Evolutionary conservation across 1,140 invertebrate genomes (phyloP).

Genomic region (Ooceraea biroi): DNA sequence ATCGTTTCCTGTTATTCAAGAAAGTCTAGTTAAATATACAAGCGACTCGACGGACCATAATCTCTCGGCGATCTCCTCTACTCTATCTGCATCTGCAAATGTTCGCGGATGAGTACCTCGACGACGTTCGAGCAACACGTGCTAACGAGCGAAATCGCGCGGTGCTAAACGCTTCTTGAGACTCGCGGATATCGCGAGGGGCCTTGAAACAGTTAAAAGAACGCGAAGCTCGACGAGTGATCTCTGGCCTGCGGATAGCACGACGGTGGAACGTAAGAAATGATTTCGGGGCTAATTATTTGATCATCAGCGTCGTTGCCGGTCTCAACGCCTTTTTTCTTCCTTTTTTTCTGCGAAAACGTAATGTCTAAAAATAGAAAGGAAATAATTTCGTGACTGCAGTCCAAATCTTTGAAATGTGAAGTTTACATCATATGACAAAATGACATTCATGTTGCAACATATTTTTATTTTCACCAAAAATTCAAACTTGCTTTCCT

Average conservation of each 20-base stretch:
- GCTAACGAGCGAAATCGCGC: constrained; percentile 56
- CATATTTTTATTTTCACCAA: neutral
- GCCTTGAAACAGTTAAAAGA: constrained; percentile 47
- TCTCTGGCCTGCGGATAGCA: constrained; percentile 16
- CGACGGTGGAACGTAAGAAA: neutral
- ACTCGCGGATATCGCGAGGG: constrained; percentile 44
- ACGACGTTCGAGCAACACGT: constrained; percentile 20
- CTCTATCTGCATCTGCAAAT: neutral
- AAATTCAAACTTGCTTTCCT: neutral
- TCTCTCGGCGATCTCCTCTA: neutral
- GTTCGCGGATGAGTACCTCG: neutral
- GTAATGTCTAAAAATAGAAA: neutral
- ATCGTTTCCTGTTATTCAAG: constrained; percentile 3
- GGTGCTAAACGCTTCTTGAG: constrained; percentile 46
- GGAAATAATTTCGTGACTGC: neutral
- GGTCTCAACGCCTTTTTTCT: neutral
- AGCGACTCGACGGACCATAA: neutral
- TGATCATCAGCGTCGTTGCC: neutral
- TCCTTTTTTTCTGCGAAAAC: neutral
- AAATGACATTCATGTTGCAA: neutral
- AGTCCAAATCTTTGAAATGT: neutral
- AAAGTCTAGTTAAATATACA: neutral
- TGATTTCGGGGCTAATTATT: constrained; percentile 22
- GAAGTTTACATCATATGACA: neutral
- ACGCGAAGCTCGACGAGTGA: constrained; percentile 11